A percentile compares a stretch with the other conserved stretches of the same genome.
phyloP scores from a whole-genome alignment of 2,113 vertebrate genomes.

The Aleadryas rufinucha region DNA sequence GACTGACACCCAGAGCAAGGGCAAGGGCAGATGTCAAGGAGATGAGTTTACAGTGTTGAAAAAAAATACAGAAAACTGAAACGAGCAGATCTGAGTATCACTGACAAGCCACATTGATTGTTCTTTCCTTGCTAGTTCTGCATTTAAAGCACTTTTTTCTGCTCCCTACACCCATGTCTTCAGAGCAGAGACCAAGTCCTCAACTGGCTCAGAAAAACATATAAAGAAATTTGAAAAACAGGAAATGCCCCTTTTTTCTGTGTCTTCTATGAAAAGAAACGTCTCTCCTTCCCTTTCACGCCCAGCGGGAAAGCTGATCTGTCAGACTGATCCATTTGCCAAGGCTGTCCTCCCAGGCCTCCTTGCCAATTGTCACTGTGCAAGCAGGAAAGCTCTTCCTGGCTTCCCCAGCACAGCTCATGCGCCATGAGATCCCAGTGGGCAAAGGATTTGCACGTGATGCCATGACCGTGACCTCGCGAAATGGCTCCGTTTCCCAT shows the following conservation, averaged over 20 bases:
- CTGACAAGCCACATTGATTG: background rate
- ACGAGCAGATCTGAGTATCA: background rate
- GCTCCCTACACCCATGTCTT: background rate
- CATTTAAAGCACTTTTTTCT: background rate
- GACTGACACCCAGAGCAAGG: background rate
- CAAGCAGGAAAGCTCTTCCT: background rate
- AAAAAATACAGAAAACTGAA: background rate
- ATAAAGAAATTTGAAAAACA: background rate
- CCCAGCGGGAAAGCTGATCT: background rate
- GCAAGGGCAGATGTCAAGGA: background rate
- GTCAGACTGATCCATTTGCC: background rate
- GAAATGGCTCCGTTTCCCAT: background rate
- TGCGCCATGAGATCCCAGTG: rapidly evolving
- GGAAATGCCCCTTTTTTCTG: background rate
- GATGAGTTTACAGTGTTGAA: background rate
- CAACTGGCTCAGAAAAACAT: background rate
- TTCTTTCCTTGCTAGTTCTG: background rate
- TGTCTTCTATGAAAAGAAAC: background rate
- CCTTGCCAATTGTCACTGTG: background rate
- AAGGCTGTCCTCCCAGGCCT: background rate
- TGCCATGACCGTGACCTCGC: background rate
- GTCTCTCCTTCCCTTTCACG: background rate
- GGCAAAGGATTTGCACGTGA: background rate
- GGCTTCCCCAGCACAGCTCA: background rate
- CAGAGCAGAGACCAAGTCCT: background rate